These are phyloP conservation scores for Desmodus rotundus DNA, from an alignment of 2,113 vertebrate species.

Conservation along the genomic window DNA sequence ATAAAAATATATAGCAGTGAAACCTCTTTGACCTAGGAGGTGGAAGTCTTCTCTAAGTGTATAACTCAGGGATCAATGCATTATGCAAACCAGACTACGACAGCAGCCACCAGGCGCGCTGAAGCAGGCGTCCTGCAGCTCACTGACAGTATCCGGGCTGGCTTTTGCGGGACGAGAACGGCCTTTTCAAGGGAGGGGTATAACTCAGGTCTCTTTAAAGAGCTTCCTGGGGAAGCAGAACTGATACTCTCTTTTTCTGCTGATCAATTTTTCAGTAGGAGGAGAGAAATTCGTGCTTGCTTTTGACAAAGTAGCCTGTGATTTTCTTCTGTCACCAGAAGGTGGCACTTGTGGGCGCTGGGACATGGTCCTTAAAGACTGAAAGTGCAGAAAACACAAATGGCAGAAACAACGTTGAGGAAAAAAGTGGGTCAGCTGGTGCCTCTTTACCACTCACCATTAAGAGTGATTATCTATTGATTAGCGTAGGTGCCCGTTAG, in stretches of 20 bases:
- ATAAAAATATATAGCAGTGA: background rate
- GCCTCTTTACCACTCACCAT: background rate
- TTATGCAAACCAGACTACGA: background rate
- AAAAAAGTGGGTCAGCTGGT: background rate
- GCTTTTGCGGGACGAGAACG: background rate
- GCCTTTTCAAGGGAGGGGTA: background rate
- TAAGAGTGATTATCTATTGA: background rate
- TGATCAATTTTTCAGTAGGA: background rate
- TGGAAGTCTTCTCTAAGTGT: background rate
- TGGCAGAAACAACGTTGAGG: background rate
- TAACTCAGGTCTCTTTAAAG: conserved; percentile 6
- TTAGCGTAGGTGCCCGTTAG: background rate
- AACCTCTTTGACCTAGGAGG: background rate
- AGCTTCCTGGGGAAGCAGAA: background rate
- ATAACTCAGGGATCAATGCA: background rate
- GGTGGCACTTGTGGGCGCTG: background rate
- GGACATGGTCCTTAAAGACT: background rate
- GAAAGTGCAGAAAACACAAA: background rate
- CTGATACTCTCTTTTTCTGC: background rate
- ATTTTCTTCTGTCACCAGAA: conserved; percentile 8
- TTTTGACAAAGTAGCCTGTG: background rate
- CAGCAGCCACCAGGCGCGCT: background rate
- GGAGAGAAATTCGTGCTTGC: background rate
- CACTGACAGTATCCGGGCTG: background rate
- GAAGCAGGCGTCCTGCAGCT: background rate